Evolutionary conservation across 2,888 invertebrate genomes (phyloP).

Genomic region (Ferrisia virgata): DNA sequence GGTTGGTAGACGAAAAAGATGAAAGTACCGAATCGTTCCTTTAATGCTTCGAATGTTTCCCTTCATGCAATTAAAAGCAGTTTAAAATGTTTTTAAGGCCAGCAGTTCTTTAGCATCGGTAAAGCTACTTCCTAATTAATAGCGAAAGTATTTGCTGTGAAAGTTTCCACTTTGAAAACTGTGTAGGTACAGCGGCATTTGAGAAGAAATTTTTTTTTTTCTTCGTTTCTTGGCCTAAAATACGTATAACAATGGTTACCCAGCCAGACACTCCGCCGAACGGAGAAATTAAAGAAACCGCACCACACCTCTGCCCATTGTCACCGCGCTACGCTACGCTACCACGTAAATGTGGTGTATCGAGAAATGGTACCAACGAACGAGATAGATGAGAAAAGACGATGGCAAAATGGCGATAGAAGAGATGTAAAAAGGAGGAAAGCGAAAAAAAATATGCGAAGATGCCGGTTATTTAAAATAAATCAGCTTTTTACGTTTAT

Average conservation of each 20-base stretch:
- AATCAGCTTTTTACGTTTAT: slow-evolving; percentile 40
- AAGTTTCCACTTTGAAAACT: neutral
- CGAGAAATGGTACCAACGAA: no score
- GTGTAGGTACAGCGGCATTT: no score
- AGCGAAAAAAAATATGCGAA: neutral
- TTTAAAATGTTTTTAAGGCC: slow-evolving; percentile 15
- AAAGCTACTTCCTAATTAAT: slow-evolving; percentile 23
- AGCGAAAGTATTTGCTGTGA: slow-evolving; percentile 10
- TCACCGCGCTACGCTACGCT: no score
- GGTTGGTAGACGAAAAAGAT: neutral
- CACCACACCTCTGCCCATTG: neutral
- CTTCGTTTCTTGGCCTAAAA: neutral
- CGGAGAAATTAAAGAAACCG: neutral
- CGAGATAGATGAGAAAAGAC: no score
- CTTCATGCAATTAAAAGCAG: slow-evolving; percentile 25
- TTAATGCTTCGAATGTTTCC: slow-evolving; percentile 17
- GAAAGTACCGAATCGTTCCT: neutral
- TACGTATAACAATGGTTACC: neutral
- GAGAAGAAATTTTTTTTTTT: neutral
- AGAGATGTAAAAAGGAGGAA: neutral
- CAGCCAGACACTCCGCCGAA: neutral
- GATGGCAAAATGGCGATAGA: neutral
- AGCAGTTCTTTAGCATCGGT: neutral
- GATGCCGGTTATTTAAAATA: slow-evolving; percentile 37
- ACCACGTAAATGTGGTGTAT: no score